These are phyloP conservation scores for Exocentrus adspersus DNA, from an alignment of 2,888 invertebrate genomes.

Conservation along the genomic window DNA sequence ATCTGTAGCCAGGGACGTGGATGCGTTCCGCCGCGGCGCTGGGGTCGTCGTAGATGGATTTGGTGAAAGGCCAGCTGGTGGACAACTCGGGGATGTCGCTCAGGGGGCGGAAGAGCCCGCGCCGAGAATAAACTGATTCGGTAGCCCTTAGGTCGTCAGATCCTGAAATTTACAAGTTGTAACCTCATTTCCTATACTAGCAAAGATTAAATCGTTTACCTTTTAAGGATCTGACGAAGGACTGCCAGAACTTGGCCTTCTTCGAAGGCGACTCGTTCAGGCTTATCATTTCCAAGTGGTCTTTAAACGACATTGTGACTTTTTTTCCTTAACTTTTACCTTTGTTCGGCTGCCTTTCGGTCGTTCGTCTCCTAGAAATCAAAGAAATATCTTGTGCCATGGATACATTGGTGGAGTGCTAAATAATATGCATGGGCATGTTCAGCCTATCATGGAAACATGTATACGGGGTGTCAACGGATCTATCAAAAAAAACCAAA, in stretches of 20 bases:
- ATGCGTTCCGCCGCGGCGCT: slow-evolving; percentile 84
- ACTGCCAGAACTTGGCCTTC: slow-evolving; percentile 95
- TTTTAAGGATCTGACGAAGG: slow-evolving; percentile 91
- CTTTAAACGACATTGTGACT: slow-evolving; percentile 83
- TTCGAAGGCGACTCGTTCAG: slow-evolving; percentile 91
- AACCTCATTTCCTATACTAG: too few species aligned
- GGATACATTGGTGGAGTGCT: too few species aligned
- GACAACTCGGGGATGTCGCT: slow-evolving; percentile 80
- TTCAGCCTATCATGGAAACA: too few species aligned
- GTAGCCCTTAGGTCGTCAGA: slow-evolving; percentile 92
- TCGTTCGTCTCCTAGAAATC: slow-evolving; percentile 79
- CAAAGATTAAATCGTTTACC: too few species aligned
- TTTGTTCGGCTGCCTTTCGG: slow-evolving; percentile 62
- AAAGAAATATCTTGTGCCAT: slow-evolving; percentile 14
- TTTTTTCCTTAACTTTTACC: slow-evolving; percentile 56
- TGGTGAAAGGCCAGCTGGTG: slow-evolving; percentile 79
- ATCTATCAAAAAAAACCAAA: too few species aligned
- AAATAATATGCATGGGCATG: too few species aligned
- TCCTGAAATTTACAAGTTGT: too few species aligned
- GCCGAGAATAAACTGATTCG: slow-evolving; percentile 72
- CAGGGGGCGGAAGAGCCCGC: slow-evolving; percentile 70
- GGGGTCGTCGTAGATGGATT: slow-evolving; percentile 90
- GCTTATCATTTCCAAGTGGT: slow-evolving; percentile 93
- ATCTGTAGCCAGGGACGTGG: slow-evolving; percentile 88
- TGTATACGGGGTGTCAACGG: too few species aligned